Base-by-base conservation (phyloP, 2,888 invertebrate genomes). In the Drosophila mettleri region DNA sequence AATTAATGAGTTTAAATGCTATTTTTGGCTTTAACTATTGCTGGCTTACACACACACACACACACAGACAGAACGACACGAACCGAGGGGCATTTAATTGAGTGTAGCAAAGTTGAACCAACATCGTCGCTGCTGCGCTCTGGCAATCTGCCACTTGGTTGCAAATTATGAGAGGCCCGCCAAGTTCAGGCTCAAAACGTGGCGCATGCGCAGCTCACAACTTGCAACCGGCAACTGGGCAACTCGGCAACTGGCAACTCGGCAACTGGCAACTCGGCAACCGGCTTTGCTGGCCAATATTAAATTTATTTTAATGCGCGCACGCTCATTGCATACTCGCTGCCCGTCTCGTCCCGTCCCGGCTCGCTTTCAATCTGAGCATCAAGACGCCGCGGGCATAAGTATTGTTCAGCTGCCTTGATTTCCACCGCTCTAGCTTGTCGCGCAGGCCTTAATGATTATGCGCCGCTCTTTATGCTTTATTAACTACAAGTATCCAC, bases 1-100 rank as follows among this genome's bases (percentile, higher is more conserved):
- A 89, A 90, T 90, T 90, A 90, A 90, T 90, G 90, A 90, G 89
- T 89, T 90, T 90, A 88, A 89, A 89, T 88, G 89, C 88, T 89
- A 88, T 89, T 88, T 88, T 89, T 88, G 88, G 89, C 89, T 87
- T 88, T 88, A 86, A 88, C 88, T 86, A 87, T 88, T 86, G 83
- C 80, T 69, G 65, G 59, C 74, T 33, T 63, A 70, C 67, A 74
- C 45, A 69, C 29, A 58, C 24, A 57, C 34, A 18, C 31, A 51
- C 20, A 18, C 33, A 38, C 34, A 36, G 20, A 62, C 22, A 31
- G 12, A 58, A 20, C 33, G 18, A 55, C 41, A 46, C 53, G 51
- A 22, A 36, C 34, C 48, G 70, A 43, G 68, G 61, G 74, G 63
- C 80, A 79, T 73, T 84, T 84, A 84, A 84, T 86, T 84, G 86